Conservation (phyloP, 2,113 vertebrate genomes). For the Gobius niger region DNA sequence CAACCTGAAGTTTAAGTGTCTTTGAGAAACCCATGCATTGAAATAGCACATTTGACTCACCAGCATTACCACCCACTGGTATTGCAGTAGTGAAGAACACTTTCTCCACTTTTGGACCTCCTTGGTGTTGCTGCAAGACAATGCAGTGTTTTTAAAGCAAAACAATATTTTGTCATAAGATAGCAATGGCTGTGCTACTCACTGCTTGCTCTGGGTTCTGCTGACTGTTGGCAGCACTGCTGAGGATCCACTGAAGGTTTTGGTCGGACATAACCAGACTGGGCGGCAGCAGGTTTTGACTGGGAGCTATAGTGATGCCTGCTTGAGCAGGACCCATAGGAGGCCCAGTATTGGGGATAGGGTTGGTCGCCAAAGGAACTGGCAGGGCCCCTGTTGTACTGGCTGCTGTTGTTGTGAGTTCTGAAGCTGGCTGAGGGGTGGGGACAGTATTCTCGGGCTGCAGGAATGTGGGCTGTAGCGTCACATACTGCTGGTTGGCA, state of each 20-base stretch:
- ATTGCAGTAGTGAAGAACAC: conserved; percentile 97
- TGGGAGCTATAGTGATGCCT: conserved; percentile 79
- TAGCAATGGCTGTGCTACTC: conserved; percentile 52
- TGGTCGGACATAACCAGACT: conserved; percentile 94
- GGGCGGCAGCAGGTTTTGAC: conserved; percentile 83
- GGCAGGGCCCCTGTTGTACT: conserved; percentile 80
- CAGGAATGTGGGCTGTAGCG: conserved; percentile 82
- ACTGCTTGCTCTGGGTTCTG: conserved; percentile 90
- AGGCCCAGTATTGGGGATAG: conserved; percentile 77
- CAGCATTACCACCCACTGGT: conserved; percentile 89
- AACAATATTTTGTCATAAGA: background rate
- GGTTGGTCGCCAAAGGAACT: conserved; percentile 83
- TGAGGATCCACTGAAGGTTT: conserved; percentile 97
- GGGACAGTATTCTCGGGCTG: conserved; percentile 71
- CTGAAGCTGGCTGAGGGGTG: conserved; percentile 71
- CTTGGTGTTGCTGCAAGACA: conserved; percentile 76
- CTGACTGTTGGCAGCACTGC: conserved; percentile 85
- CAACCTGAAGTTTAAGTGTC: background rate
- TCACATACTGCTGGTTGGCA: conserved; percentile 79
- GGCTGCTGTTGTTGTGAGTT: conserved; percentile 71
- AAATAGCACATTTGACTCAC: conserved; percentile 69
- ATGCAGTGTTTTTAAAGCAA: conserved; percentile 11
- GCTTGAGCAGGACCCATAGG: conserved; percentile 81
- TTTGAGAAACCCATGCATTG: too few species aligned
- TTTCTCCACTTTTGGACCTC: conserved; percentile 92